Conservation (phyloP, 2,113 vertebrate species). For the Apteryx mantelli region DNA sequence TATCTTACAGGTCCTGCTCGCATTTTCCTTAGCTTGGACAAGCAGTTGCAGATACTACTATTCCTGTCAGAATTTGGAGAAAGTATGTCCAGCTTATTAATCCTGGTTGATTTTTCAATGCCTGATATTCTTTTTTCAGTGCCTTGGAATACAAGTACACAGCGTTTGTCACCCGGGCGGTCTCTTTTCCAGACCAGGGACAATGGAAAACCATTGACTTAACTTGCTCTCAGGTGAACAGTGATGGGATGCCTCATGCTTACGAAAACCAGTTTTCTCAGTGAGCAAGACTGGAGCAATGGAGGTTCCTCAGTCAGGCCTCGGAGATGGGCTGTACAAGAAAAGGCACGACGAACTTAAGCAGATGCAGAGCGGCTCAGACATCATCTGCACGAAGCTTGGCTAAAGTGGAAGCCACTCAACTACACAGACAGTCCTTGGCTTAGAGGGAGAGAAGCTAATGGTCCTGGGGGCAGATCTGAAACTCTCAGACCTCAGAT, state of each 20-base stretch:
- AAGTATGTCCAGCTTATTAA: fast-evolving
- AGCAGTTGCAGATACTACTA: fast-evolving
- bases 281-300: neutral
- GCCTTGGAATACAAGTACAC: neutral
- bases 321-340: neutral
- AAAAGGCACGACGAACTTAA: neutral
- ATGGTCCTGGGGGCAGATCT: neutral
- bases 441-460: neutral
- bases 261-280: neutral
- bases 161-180: neutral
- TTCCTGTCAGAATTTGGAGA: neutral
- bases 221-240: neutral
- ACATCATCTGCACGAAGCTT: neutral
- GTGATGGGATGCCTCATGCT: neutral
- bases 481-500: neutral
- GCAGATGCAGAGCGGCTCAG: neutral
- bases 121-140: fast-evolving
- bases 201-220: neutral
- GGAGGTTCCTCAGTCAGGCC: neutral
- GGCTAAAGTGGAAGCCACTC: neutral
- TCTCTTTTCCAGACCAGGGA: neutral
- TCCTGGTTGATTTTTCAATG: neutral
- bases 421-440: neutral
- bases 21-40: neutral
- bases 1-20: neutral